Percentiles rank a stretch among this genome's conserved stretches.
These are phyloP conservation scores for Scyliorhinus canicula DNA, from an alignment of 2,797 vertebrate species.

Conservation along the genomic window DNA sequence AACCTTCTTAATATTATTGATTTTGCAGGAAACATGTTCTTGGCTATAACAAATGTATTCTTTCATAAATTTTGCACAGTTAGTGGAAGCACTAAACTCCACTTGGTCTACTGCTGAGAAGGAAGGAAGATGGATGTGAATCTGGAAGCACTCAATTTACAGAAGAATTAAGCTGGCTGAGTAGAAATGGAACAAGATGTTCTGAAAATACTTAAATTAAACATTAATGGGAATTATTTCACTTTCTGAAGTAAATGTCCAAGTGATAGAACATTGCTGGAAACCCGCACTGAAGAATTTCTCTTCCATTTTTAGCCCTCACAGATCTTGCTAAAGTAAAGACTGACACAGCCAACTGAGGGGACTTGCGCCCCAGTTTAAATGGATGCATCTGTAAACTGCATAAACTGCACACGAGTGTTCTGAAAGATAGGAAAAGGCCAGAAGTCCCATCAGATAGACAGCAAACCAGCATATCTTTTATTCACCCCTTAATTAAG, in stretches of 20 bases:
- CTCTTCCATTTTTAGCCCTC: not conserved
- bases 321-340: not conserved
- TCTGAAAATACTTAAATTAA: slow-evolving; percentile 38
- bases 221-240: slow-evolving; percentile 34
- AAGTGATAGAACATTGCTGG: not conserved
- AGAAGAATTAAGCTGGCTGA: slow-evolving; percentile 42
- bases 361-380: not conserved
- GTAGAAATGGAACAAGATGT: slow-evolving; percentile 44
- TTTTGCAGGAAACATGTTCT: slow-evolving; percentile 5
- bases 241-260: slow-evolving; percentile 29
- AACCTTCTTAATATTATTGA: slow-evolving; percentile 16
- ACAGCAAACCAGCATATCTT: not conserved
- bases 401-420: not conserved
- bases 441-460: not conserved
- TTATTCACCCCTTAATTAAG: not conserved
- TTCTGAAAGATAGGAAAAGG: not conserved
- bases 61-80: slow-evolving; percentile 35
- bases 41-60: not conserved
- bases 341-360: not conserved
- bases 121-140: slow-evolving; percentile 33
- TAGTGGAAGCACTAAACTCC: slow-evolving; percentile 15
- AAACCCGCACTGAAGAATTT: not conserved
- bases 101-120: not conserved
- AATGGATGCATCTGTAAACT: not conserved
- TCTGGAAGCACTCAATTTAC: slow-evolving; percentile 45